Conservation (phyloP, 2,888 invertebrate genomes). For the Acanthococcus lagerstroemiae region DNA sequence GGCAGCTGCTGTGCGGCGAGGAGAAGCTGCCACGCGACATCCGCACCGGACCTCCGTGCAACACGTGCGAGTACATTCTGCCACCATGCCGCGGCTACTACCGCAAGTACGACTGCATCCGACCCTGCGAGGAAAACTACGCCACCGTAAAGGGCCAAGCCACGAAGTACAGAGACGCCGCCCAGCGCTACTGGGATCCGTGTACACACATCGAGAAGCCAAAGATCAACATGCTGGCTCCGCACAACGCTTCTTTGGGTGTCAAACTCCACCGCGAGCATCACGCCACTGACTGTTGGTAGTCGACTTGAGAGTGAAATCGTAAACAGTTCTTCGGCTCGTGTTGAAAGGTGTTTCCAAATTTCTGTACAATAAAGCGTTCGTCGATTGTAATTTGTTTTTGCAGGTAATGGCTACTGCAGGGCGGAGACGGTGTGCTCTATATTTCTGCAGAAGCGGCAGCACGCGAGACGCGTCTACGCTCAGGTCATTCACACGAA, state of each 20-base stretch:
- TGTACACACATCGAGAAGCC: neutral
- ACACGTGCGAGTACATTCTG: constrained; percentile 1
- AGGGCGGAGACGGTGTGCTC: constrained; percentile 12
- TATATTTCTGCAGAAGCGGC: constrained; percentile 12
- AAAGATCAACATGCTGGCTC: constrained; percentile 9
- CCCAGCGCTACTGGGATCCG: constrained; percentile 18
- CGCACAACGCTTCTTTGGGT: neutral
- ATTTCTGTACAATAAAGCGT: too few relatives aligned
- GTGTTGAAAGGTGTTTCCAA: too few relatives aligned
- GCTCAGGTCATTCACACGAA: constrained; percentile 3
- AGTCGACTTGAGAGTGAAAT: neutral
- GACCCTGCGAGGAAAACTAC: constrained; percentile 21
- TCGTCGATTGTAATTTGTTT: neutral
- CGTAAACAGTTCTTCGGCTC: neutral
- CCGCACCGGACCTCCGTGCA: constrained; percentile 7
- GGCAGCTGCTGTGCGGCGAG: constrained; percentile 12
- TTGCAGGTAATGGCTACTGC: constrained; percentile 20
- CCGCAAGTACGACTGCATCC: constrained; percentile 19
- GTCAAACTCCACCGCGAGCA: neutral
- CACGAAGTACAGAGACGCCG: neutral
- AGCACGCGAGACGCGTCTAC: constrained; percentile 16
- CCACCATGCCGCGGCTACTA: constrained; percentile 17
- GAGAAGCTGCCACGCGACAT: constrained; percentile 5
- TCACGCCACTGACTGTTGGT: neutral
- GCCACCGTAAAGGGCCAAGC: neutral